Evolutionary conservation across 2,797 vertebrate species (phyloP), one percentile per base, ranked within the genome.

Genomic region (Bovichtus diacanthus): DNA sequence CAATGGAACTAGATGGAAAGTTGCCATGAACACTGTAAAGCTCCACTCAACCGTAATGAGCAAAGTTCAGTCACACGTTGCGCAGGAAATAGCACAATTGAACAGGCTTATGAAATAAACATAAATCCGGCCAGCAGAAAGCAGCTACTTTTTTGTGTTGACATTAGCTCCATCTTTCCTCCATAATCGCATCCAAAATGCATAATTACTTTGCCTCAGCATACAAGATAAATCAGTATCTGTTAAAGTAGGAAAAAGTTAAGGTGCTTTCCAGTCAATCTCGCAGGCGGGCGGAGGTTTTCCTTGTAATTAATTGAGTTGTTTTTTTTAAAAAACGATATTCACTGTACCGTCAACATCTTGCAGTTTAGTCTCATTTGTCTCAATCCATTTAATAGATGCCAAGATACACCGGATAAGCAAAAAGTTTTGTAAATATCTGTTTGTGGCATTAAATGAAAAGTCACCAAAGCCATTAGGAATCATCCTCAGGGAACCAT

Each of bases 21-120:
- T 64, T 83, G 58, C 21, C 59, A 19, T 59, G 27, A 65, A 61
- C 6, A 16, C 51, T 43, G 54, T 27, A 51, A 27, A 61, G 39
- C 39, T 58, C 23, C 21, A 36, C 31, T 88, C 47, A 36, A 41
- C 43, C 77, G 49, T 43, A 74, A 78, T 76, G 27, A 68, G 53
- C 56, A 74, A 67, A 77, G 43, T 70, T 78, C 18, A 86, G 44
- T 75, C 65, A 19, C 31, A 64, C 1, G 50, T 65, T 27, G 19
- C 41, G 41, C 4, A 27, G 34, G 34, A 84, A 74, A 82, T 25
- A 4, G 10, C 36, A 66, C 34, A 68, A 67, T 64, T 74, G 65
- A 75, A 83, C 50, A 36, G 15, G 15, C 29, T 69, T 67, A 80
- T 74, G 44, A 85, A 86, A 81, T 70, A 74, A 84, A 64, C 18